Conservation (phyloP, 2,888 invertebrate species). For the Pammene aurita region DNA sequence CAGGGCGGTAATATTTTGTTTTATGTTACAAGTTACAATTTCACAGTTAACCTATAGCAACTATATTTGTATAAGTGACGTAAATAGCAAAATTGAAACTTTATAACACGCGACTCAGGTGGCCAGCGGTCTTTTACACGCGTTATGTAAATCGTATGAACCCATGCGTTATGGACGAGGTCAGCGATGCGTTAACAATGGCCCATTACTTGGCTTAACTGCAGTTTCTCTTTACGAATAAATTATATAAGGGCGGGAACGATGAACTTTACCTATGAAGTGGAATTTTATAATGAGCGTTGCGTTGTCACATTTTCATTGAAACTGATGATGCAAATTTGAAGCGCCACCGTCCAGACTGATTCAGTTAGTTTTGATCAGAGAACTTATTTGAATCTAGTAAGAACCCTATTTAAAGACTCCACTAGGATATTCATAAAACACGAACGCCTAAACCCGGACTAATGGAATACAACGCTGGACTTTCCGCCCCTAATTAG, state of each 20-base stretch:
- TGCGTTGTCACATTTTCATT: background rate
- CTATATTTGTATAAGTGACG: too few species aligned
- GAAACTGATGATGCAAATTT: background rate
- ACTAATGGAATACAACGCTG: too few species aligned
- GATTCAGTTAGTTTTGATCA: background rate
- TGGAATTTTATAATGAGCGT: constrained; percentile 8
- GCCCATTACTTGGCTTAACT: constrained; percentile 33
- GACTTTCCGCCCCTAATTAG: too few species aligned
- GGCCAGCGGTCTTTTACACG: constrained; percentile 18
- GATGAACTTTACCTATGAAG: constrained; percentile 27
- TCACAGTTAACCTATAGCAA: too few species aligned
- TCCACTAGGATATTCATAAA: too few species aligned
- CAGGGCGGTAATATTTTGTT: background rate
- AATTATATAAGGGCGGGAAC: constrained; percentile 30
- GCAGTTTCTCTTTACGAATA: constrained; percentile 37
- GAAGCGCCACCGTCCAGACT: background rate
- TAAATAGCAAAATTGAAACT: too few species aligned
- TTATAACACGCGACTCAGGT: background rate
- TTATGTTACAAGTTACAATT: too few species aligned
- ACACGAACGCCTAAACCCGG: background rate
- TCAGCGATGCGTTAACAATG: constrained; percentile 38
- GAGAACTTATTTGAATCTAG: background rate
- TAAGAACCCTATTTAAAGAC: too few species aligned
- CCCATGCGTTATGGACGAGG: constrained; percentile 39
- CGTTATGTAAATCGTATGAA: constrained; percentile 36